phyloP scores from a whole-genome alignment of 2,888 invertebrate genomes.

The Lasioglossum oenotherae region DNA sequence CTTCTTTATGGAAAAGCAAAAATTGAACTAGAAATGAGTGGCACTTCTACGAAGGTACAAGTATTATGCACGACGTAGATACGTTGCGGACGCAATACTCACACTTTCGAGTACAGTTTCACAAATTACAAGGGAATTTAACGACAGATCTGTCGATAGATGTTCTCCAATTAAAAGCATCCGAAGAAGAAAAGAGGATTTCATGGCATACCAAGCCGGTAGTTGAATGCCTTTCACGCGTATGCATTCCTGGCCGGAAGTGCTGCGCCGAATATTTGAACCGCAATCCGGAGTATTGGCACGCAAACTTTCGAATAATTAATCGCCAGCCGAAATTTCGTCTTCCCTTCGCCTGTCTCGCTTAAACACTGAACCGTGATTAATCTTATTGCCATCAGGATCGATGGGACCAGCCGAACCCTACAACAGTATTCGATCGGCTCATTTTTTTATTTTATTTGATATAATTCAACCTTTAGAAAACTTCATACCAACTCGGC shows the following conservation, averaged over 20 bases:
- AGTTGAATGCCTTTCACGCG: conserved; percentile 34
- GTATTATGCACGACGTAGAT: background rate
- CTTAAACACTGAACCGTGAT: conserved; percentile 37
- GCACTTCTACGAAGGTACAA: background rate
- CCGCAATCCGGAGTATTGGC: conserved; percentile 36
- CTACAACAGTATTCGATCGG: conserved; percentile 20
- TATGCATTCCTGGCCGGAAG: conserved; percentile 28
- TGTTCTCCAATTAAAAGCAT: conserved; percentile 44
- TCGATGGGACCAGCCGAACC: conserved; percentile 24
- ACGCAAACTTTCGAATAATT: conserved; percentile 66
- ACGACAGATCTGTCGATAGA: conserved; percentile 46
- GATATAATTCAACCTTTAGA: background rate
- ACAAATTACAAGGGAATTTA: conserved; percentile 29
- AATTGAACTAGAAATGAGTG: background rate
- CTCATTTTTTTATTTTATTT: background rate
- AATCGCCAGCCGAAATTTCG: conserved; percentile 65
- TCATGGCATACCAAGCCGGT: conserved; percentile 29
- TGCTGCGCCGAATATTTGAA: conserved; percentile 39
- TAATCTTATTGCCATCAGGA: conserved; percentile 61
- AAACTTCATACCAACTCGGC: background rate
- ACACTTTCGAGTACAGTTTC: conserved; percentile 23
- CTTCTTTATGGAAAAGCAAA: background rate
- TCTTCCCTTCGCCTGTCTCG: conserved; percentile 30
- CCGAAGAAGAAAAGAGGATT: conserved; percentile 37
- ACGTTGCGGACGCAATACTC: background rate